Percentiles rank a stretch among this genome's conserved stretches.
These are phyloP conservation scores for Scleropages formosus DNA, from an alignment of 2,797 vertebrate species.

Conservation along the genomic window DNA sequence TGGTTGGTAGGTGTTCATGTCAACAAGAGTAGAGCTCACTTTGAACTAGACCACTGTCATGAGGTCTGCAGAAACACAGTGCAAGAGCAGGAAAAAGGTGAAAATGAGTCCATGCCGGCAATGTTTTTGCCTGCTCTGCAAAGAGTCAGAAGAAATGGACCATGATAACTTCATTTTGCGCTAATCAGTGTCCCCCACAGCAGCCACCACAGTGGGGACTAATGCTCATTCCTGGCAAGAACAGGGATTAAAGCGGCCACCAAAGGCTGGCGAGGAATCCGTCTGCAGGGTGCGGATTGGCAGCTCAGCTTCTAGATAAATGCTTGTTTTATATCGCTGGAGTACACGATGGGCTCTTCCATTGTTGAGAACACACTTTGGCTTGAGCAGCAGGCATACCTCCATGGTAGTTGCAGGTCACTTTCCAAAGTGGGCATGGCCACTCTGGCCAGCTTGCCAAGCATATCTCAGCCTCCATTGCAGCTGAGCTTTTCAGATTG, in stretches of 20 bases:
- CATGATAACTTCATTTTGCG: slow-evolving; percentile 9
- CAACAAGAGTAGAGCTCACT: too few relatives aligned
- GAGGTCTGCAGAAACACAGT: background rate
- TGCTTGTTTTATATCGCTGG: background rate
- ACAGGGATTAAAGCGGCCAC: slow-evolving; percentile 13
- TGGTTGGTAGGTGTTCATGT: too few relatives aligned
- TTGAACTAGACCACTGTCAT: background rate
- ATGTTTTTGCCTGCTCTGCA: background rate
- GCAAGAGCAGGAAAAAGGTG: background rate
- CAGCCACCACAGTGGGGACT: background rate
- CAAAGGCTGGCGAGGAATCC: background rate
- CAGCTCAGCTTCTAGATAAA: background rate
- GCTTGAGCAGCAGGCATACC: background rate
- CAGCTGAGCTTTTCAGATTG: background rate
- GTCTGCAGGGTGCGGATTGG: background rate
- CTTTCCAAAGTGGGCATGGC: background rate
- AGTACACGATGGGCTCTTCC: too few relatives aligned
- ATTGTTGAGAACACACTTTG: background rate
- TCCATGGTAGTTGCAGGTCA: background rate
- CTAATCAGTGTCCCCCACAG: background rate
- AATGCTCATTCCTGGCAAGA: slow-evolving; percentile 18
- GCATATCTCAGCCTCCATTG: background rate
- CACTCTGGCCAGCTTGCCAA: background rate
- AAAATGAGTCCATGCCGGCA: background rate
- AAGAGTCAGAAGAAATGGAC: slow-evolving; percentile 11